Percentiles rank a stretch among this genome's conserved stretches.
phyloP scores from a whole-genome alignment of 1,140 invertebrate species.

The Heterodera schachtii region DNA sequence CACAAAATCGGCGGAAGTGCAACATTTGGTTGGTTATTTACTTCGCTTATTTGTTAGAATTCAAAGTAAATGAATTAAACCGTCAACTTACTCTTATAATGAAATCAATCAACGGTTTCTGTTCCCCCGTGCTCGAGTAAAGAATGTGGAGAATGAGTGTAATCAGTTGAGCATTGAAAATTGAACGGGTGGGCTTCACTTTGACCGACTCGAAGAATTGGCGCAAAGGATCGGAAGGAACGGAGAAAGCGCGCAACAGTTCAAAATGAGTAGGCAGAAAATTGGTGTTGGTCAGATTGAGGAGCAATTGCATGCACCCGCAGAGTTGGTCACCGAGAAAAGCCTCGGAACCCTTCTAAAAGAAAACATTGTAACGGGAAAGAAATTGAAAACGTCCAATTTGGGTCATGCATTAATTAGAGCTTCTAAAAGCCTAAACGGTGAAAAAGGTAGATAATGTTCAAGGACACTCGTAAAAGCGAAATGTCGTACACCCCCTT shows the following conservation, averaged over 20 bases:
- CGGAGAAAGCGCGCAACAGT: constrained; percentile 29
- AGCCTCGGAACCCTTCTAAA: constrained; percentile 13
- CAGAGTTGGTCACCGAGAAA: constrained; percentile 31
- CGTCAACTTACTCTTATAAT: constrained; percentile 31
- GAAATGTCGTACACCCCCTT: no score
- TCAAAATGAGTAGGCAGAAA: constrained; percentile 43
- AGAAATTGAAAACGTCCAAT: no score
- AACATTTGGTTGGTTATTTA: neutral
- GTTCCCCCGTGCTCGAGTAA: constrained; percentile 36
- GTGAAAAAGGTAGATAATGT: no score
- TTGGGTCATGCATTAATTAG: no score
- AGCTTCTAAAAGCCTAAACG: no score
- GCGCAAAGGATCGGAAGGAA: constrained; percentile 12
- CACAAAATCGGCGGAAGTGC: neutral
- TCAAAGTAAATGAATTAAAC: no score
- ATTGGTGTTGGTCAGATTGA: constrained; percentile 44
- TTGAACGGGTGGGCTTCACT: constrained; percentile 30
- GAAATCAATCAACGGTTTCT: constrained; percentile 42
- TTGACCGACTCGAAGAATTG: constrained; percentile 32
- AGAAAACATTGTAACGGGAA: neutral
- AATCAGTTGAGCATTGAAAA: constrained; percentile 40
- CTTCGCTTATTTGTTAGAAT: neutral
- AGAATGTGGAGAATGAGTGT: constrained; percentile 36
- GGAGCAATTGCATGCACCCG: constrained; percentile 38
- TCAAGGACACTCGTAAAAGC: neutral